Evolutionary conservation across 2,888 invertebrate species (phyloP).

Genomic region (Esperia sulphurella): DNA sequence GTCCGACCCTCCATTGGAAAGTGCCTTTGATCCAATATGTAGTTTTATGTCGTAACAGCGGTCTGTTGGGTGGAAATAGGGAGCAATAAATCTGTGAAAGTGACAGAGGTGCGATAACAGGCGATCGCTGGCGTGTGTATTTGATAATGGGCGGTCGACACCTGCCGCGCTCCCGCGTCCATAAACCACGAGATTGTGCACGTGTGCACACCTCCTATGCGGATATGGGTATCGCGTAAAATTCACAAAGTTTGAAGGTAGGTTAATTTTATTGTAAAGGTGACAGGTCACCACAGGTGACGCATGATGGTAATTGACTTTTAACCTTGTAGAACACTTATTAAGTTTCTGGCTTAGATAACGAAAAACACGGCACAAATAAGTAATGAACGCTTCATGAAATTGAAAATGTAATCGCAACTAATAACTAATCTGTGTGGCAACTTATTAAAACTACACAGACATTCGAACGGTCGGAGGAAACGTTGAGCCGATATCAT

Average conservation of each 20-base stretch:
- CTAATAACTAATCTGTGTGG: too few relatives aligned
- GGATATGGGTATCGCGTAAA: background rate
- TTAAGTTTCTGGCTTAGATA: too few relatives aligned
- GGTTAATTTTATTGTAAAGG: too few relatives aligned
- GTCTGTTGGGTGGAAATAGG: constrained; percentile 27
- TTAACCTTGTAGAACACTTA: too few relatives aligned
- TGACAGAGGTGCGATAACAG: constrained; percentile 57
- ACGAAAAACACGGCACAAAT: background rate
- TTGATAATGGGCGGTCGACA: constrained; percentile 54
- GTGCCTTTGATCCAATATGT: background rate
- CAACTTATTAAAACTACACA: too few relatives aligned
- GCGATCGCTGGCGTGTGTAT: constrained; percentile 49
- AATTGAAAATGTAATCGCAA: too few relatives aligned
- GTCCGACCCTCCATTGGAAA: background rate
- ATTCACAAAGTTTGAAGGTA: too few relatives aligned
- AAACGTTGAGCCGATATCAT: too few relatives aligned
- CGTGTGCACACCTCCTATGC: too few relatives aligned
- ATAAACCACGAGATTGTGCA: constrained; percentile 13
- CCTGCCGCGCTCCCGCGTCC: constrained; percentile 32
- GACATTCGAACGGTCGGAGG: too few relatives aligned
- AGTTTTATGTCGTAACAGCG: background rate
- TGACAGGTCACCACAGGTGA: too few relatives aligned
- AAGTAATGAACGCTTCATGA: background rate
- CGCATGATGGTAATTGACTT: too few relatives aligned
- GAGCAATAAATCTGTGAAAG: constrained; percentile 54